These are phyloP conservation scores for Paedocypris micromegethes DNA, from an alignment of 2,797 vertebrate genomes.

Conservation along the genomic window DNA sequence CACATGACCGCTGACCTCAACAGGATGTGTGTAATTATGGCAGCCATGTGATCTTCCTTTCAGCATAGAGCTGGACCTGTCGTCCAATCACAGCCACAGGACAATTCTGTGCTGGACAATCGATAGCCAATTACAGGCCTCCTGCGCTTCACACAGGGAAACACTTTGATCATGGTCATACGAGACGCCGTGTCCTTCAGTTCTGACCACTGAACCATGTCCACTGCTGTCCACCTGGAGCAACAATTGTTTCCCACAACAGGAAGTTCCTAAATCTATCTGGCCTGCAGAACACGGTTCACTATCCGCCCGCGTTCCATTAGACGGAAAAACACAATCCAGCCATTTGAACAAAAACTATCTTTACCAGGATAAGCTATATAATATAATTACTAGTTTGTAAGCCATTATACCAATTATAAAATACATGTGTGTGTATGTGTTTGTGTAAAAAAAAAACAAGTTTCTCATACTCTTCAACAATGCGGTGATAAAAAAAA, in stretches of 20 bases:
- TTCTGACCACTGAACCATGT: conserved; percentile 66
- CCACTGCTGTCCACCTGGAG: conserved; percentile 65
- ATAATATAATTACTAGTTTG: too few species aligned
- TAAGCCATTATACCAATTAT: too few species aligned
- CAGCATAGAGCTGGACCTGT: conserved; percentile 42
- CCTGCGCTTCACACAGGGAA: conserved; percentile 71
- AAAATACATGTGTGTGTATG: too few species aligned
- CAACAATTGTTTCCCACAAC: conserved; percentile 48
- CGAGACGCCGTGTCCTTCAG: conserved; percentile 61
- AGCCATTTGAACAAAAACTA: not conserved
- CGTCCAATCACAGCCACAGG: conserved; percentile 59
- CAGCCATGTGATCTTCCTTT: conserved; percentile 43
- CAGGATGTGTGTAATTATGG: conserved; percentile 42
- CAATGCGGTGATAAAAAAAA: too few species aligned
- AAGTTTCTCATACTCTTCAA: too few species aligned
- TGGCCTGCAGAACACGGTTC: conserved; percentile 61
- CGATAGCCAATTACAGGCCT: conserved; percentile 81
- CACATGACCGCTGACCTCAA: conserved; percentile 13
- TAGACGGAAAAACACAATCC: conserved; percentile 47
- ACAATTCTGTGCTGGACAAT: conserved; percentile 62
- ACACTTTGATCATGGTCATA: conserved; percentile 76
- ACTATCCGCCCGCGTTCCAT: conserved; percentile 59
- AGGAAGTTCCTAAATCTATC: conserved; percentile 59
- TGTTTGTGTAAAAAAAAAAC: too few species aligned
- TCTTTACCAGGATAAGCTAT: too few species aligned